These are phyloP conservation scores for Aotus griseimembra DNA, from an alignment of 2,797 vertebrate species.

Conservation along the genomic window DNA sequence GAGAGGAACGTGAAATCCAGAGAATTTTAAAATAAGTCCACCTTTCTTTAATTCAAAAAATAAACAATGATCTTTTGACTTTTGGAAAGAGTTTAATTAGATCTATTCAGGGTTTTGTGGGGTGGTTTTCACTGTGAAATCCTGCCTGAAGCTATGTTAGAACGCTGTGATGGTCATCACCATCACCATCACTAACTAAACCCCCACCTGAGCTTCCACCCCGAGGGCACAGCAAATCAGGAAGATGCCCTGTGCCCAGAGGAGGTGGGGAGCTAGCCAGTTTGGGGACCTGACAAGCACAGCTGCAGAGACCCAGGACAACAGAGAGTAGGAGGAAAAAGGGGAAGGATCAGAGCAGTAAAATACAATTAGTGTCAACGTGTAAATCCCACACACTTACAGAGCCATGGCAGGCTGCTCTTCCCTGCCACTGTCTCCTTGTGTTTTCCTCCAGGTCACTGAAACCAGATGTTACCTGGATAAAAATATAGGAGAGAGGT, in stretches of 20 bases:
- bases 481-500: background rate
- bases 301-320: conserved; percentile 50
- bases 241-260: background rate
- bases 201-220: accelerated
- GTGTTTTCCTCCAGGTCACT: conserved; percentile 50
- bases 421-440: background rate
- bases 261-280: background rate
- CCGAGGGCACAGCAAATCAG: background rate
- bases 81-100: conserved; percentile 41
- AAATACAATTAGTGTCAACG: conserved; percentile 57
- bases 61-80: conserved; percentile 12
- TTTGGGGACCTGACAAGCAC: conserved; percentile 17
- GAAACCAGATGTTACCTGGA: background rate
- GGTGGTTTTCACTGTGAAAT: background rate
- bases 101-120: background rate
- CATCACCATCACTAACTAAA: background rate
- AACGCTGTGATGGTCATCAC: background rate
- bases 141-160: background rate
- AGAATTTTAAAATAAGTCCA: conserved; percentile 58
- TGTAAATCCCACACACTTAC: background rate
- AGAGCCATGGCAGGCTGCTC: background rate
- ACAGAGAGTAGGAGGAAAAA: background rate
- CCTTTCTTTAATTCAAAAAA: background rate
- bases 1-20: background rate
- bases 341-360: background rate